These are phyloP conservation scores for Balaenoptera acutorostrata DNA, from an alignment of 2,113 vertebrate species.

Conservation along the genomic window DNA sequence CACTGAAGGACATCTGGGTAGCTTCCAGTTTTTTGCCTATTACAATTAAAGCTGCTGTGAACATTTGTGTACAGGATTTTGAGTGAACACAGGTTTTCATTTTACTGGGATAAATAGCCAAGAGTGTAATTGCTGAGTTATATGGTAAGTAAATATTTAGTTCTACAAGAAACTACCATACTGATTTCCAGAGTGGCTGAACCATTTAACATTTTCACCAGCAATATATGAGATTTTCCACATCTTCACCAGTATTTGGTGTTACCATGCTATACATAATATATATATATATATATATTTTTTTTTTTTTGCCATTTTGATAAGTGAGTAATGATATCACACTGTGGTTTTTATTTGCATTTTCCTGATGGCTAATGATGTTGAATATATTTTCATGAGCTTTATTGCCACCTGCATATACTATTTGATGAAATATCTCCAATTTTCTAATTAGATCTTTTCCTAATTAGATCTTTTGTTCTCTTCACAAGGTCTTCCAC, in stretches of 20 bases:
- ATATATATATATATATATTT: no score
- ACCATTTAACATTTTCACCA: neutral
- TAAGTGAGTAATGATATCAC: neutral
- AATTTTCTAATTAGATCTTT: neutral
- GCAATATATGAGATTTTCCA: neutral
- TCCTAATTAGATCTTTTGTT: neutral
- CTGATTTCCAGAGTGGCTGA: neutral
- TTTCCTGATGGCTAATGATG: neutral
- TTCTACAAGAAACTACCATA: neutral
- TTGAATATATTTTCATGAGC: neutral
- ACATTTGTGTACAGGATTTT: neutral
- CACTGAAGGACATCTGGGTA: neutral
- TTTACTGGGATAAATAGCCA: neutral
- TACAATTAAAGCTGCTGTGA: neutral
- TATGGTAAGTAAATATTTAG: neutral
- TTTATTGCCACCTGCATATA: neutral
- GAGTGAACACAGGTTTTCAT: neutral
- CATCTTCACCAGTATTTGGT: neutral
- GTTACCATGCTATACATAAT: neutral
- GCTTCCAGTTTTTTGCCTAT: neutral
- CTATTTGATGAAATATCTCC: neutral
- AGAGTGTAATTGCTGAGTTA: neutral
- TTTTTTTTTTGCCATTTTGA: neutral
- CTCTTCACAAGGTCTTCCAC: neutral
- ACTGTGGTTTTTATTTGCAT: neutral